Base-by-base conservation (phyloP, 2,888 invertebrate species). In the Macaria notata region DNA sequence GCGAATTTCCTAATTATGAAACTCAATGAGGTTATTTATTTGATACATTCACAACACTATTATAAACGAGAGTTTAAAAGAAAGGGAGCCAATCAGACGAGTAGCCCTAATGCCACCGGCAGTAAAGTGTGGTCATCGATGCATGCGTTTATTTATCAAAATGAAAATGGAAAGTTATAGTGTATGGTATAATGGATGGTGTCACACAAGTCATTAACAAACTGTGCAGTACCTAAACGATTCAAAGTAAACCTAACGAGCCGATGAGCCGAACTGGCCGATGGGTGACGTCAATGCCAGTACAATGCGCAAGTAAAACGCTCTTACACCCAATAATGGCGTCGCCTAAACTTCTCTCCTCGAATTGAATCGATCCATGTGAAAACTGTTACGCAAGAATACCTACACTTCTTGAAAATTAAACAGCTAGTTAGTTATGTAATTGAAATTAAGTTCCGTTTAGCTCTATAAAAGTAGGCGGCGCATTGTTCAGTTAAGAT, bases 81-180 rank as follows among this genome's bases (percentile, higher is more conserved):
- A 36, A 36, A 36, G 33, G 33, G 33, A 36, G 4, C 33, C 7
- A 4, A 36, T 6, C 7, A 1, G 33, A 36, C 33, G 3, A 36
- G 33, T 36, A 36, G 33, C 7, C 7, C 5, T 6, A 36, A 36
- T 36, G 33, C 3, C 3, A 36, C 33, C 7, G 33, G 33, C 33
- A 36, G 1, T 36, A 7, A 36, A 36, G 33, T 36, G 33, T 36
- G 7, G 4, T 3, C 33, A 36, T 6, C 54, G 50, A 59, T 53
- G 60, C 62, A 58, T 63, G 63, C 56, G 49, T 61, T 56, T 58
- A 48, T 39, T 49, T 58, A 48, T 43, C 50, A 38, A 56, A 58
- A 64, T 52, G 46, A 60, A 64, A 66, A 66, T 61, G 59, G 62
- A 64, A 66, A 66, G 66, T 64, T 53, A 52, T 53, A 48, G 41